Base-by-base conservation (phyloP, 2,113 vertebrate species). In the Leucoraja erinaceus region DNA sequence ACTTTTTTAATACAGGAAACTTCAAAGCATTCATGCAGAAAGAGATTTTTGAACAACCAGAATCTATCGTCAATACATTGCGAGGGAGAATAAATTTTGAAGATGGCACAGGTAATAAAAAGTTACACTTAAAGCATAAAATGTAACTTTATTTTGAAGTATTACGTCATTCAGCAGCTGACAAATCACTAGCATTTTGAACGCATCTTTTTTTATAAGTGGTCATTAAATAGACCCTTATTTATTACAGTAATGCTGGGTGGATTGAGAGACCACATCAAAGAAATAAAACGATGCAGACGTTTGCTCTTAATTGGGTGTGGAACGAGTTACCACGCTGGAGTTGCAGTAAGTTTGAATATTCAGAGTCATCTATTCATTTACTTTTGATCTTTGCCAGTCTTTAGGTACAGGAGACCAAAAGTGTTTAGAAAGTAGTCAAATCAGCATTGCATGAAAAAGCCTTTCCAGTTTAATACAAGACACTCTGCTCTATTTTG, bases 11-110 rank as follows among this genome's bases (percentile, higher is more conserved):
- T 93, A 84, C 95, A 99, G 98, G 98, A 63, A 98, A 98, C 94
- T 99, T 98, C 95, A 97, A 98, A 68, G 96, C 98, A 1, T 99
- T 98, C 95, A 99, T 99, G 98, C 98, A 99, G 94, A 99, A 99
- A 95, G 98, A 99, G 95, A 99, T 99, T 94, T 99, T 99, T 68
- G 98, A 99, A 93, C 98, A 99, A 95, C 98, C 98, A 0, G 98
- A 99, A 93, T 99, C 98, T 0, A 96, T 99, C 22, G 96, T 99
- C 94, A 99, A 99, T 94, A 99, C 98, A 0, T 98, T 99, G 98
- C 97, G 98, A 94, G 98, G 98, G 66, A 96, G 98, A n/a, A 98
- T 99, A 94, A 98, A 97, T 94, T 99, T 98, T 3, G 98, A 98
- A 93, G 95, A 94, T 93, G 97, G 97, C 94, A 97, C 94, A 97